A percentile compares a stretch with the other conserved stretches of the same genome.
Evolutionary conservation across 2,888 invertebrate genomes (phyloP).

Genomic region (Troides oblongomaculatus): DNA sequence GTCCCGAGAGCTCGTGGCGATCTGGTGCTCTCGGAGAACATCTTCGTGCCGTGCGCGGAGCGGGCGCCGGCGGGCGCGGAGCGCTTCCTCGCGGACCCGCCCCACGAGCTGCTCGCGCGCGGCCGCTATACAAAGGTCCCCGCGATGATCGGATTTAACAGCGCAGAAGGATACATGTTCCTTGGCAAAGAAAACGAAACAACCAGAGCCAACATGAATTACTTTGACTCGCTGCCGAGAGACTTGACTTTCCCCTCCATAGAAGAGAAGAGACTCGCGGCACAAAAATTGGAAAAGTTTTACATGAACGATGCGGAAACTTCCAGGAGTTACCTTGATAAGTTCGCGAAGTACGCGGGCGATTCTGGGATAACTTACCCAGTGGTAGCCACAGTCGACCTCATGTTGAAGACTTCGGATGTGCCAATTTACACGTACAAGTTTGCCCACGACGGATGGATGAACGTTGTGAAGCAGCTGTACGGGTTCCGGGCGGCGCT

Average conservation of each 20-base stretch:
- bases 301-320: slow-evolving; percentile 66
- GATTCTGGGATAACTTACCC: slow-evolving; percentile 62
- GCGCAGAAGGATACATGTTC: slow-evolving; percentile 66
- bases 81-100: slow-evolving; percentile 55
- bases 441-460: slow-evolving; percentile 59
- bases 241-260: slow-evolving; percentile 53
- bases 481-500: slow-evolving; percentile 50
- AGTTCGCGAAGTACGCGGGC: slow-evolving; percentile 61
- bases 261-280: slow-evolving; percentile 44
- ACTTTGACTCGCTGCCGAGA: slow-evolving; percentile 56
- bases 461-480: slow-evolving; percentile 58
- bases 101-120: slow-evolving; percentile 54
- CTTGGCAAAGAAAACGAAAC: slow-evolving; percentile 67
- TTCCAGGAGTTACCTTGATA: slow-evolving; percentile 54
- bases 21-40: slow-evolving; percentile 60
- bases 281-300: slow-evolving; percentile 52
- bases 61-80: slow-evolving; percentile 45
- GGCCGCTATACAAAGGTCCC: slow-evolving; percentile 60
- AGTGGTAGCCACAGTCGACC: slow-evolving; percentile 51
- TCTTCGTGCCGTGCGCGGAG: slow-evolving; percentile 70
- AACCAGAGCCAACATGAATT: slow-evolving; percentile 52
- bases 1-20: slow-evolving; percentile 62
- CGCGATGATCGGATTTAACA: slow-evolving; percentile 63
- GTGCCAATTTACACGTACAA: slow-evolving; percentile 58
- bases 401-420: slow-evolving; percentile 46